These are phyloP conservation scores for Bos indicus DNA, from an alignment of 2,113 vertebrate species.

Conservation along the genomic window DNA sequence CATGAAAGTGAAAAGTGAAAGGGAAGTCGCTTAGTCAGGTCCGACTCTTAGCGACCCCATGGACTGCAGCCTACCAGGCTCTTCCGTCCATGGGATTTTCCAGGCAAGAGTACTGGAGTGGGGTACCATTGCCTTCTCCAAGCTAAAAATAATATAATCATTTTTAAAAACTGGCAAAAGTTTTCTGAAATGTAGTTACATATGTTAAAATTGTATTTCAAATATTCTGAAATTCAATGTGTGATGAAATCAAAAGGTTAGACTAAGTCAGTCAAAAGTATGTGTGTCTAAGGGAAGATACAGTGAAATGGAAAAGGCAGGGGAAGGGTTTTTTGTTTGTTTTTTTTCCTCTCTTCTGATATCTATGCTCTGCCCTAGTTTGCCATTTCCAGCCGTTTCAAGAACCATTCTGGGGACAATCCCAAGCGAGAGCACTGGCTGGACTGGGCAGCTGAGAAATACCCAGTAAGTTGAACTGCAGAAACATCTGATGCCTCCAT, in stretches of 20 bases:
- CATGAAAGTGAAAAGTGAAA: no score
- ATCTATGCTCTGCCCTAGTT: constrained; percentile 81
- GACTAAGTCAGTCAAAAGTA: neutral
- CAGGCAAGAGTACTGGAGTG: no score
- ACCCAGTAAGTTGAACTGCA: constrained; percentile 82
- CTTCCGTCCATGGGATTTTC: no score
- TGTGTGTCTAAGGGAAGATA: neutral
- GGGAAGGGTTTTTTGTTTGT: neutral
- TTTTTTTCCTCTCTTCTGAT: neutral
- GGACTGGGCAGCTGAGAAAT: constrained; percentile 96
- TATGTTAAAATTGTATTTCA: neutral
- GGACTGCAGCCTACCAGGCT: no score
- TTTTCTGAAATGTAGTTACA: neutral
- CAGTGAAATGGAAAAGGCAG: neutral
- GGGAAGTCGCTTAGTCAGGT: no score
- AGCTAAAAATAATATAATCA: neutral
- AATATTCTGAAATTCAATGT: constrained; percentile 27
- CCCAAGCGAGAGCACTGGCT: constrained; percentile 91
- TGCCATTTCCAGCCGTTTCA: constrained; percentile 90
- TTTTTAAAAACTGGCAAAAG: neutral
- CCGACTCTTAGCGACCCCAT: no score
- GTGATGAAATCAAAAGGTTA: neutral
- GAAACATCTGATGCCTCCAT: neutral
- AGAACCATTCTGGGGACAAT: constrained; percentile 77
- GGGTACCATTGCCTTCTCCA: neutral